phyloP scores from a whole-genome alignment of 2,113 vertebrate genomes.

The Sylvietta virens region DNA sequence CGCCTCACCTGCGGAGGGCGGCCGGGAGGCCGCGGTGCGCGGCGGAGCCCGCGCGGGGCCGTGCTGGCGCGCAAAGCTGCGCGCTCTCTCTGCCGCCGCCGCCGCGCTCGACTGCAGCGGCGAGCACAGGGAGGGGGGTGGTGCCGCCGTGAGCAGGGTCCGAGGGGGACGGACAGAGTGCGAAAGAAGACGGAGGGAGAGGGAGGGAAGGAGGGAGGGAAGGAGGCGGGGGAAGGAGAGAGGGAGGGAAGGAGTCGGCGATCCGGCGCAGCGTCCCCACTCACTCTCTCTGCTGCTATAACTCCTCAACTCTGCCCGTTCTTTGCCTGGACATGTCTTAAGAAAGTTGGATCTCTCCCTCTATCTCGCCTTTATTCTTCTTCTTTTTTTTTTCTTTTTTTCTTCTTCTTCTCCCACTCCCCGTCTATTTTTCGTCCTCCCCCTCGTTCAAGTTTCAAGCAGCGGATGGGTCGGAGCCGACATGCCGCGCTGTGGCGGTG shows the following conservation, averaged over 20 bases:
- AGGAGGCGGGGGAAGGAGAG: background rate
- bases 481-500: conserved; percentile 41
- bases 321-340: conserved; percentile 71
- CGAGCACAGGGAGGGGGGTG: background rate
- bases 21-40: background rate
- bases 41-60: background rate
- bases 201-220: background rate
- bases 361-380: background rate
- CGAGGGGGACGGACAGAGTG: background rate
- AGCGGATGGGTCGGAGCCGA: conserved; percentile 24
- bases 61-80: no score
- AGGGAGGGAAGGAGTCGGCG: background rate
- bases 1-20: background rate
- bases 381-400: rapidly evolving
- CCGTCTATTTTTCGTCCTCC: background rate
- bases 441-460: background rate
- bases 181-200: background rate
- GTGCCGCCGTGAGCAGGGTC: background rate
- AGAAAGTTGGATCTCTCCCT: conserved; percentile 53
- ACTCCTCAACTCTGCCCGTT: conserved; percentile 47
- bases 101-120: background rate
- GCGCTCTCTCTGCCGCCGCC: background rate
- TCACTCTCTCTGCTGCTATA: background rate
- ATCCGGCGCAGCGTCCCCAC: conserved; percentile 26
- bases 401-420: background rate